phyloP scores from a whole-genome alignment of 1,140 invertebrate genomes.

The Zaprionus ghesquierei region DNA sequence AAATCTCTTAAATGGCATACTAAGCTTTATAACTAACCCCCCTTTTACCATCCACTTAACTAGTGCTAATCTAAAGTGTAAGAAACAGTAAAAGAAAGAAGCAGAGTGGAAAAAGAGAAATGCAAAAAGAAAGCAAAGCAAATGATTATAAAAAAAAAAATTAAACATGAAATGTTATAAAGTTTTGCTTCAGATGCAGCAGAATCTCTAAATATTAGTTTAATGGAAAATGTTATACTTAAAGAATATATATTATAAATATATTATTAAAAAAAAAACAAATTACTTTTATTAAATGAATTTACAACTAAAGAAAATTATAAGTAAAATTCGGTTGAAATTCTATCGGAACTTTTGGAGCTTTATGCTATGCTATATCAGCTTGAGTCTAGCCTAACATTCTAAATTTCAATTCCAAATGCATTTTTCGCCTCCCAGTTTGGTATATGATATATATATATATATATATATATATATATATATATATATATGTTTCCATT shows the following conservation, averaged over 20 bases:
- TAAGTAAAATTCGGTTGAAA: conserved; percentile 22
- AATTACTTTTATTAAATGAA: conserved; percentile 53
- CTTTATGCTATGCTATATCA: not conserved
- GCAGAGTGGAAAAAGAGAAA: conserved; percentile 13
- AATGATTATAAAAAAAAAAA: conserved; percentile 54
- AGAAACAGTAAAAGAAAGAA: conserved; percentile 30
- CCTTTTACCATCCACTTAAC: conserved; percentile 61
- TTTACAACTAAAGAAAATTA: conserved; percentile 36
- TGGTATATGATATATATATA: no score
- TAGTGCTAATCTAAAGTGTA: conserved; percentile 43
- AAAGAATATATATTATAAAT: conserved; percentile 56
- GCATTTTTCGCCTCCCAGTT: not conserved
- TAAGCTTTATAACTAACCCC: conserved; percentile 62
- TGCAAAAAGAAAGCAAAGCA: conserved; percentile 23
- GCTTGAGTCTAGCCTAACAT: not conserved
- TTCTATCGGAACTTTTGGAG: not conserved
- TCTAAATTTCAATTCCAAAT: not conserved
- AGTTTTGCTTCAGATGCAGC: conserved; percentile 54
- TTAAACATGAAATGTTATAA: conserved; percentile 58
- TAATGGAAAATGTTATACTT: conserved; percentile 67
- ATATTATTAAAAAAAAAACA: conserved; percentile 52
- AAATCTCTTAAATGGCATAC: conserved; percentile 50
- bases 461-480: not conserved
- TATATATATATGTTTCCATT: not conserved
- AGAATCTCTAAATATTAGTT: conserved; percentile 67